Base-by-base conservation (phyloP, 2,113 vertebrate genomes). In the Boulengerochromis microlepis region DNA sequence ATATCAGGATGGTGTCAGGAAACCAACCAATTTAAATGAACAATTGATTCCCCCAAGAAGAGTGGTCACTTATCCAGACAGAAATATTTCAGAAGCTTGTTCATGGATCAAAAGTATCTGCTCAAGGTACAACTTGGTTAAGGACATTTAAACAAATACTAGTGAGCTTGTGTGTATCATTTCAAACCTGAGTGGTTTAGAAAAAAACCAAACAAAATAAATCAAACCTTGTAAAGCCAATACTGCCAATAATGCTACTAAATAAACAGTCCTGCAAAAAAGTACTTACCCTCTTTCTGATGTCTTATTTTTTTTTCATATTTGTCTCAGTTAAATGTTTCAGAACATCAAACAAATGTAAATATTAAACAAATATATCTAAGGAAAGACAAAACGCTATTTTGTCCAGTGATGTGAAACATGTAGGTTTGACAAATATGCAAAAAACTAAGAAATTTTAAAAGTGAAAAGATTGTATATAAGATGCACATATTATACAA, bases 161-260 rank as follows among this genome's bases (percentile, higher is more conserved):
- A 33, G 9, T 19, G 29, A 33, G 29, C 57, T 61, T 33, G 0
- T 1, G 16, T 33, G 57, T 10, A 33, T 61, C 2, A 61, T 33
- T 61, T 61, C 29, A 61, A 61, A 33, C 29, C 16, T 10, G 29
- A 10, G 29, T 19, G 57, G 57, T 19, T 61, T 61, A 18, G 57
- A 61, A 61, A 33, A 4, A 0, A 59, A 29, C 0, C 0, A 16
- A 57, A 16, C 3, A 31, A 33, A 61, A 33, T 18, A 19, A 19
- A 61, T 61, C 1, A 10, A 61, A 61, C 57, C 29, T 61, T 61
- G 29, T 33, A 33, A 61, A 61, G 8, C 8, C 29, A 61, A 59
- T 18, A 6, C 56, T 31, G 15, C 15, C 15, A 59, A 61, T 10
- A 61, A 4, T 61, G 6, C 18, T 64, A 64, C 59, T 35, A 35